Base-by-base conservation (phyloP, 1,140 invertebrate species). In the Ectropis grisescens region DNA sequence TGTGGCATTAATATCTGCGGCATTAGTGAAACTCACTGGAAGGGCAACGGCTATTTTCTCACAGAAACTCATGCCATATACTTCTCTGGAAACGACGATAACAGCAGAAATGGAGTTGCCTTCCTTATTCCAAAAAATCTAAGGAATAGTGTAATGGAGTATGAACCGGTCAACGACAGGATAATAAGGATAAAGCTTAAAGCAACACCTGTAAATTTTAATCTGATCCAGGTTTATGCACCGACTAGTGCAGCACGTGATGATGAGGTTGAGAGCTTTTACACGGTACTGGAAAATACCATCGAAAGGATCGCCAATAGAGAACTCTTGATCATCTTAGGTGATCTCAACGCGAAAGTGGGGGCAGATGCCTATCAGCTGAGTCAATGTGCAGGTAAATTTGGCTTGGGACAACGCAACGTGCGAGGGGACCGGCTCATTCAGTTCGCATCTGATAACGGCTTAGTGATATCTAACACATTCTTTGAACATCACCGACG, bases 281-380 rank as follows among this genome's bases (percentile, higher is more conserved):
- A 50, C 19, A 27, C 10, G 15, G 5, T 42, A 7, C 22, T 50
- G n/a, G 33, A 47, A 13, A 15, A 25, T 5, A 32, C 13, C 4
- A 50, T 44, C 1, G 10, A 16, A n/a, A 41, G 34, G 11, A 45
- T 41, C 10, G 39, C 47, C 19, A 45, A 37, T 8, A 41, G 41
- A 41, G 44, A 47, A 19, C 10, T 44, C 2, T 27, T 46, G 1
- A 37, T 47, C 2, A 16, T 47, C 7, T 16, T 42, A 5, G 52
- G 44, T 6, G 47, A 56, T 23, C 42, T 47, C 7, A 56, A 50
- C 16, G 37, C 47, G 1, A 55, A 55, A 30, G 14, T 55, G 2
- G 51, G 51, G n/a, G 9, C 1, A 11, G 11, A 2, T 5, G 26
- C 2, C 10, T 11, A 13, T 10, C 16, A 37, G 1, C 9, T 35